These are phyloP conservation scores for Drosophila leonis DNA, from an alignment of 2,888 invertebrate genomes.

Conservation along the genomic window DNA sequence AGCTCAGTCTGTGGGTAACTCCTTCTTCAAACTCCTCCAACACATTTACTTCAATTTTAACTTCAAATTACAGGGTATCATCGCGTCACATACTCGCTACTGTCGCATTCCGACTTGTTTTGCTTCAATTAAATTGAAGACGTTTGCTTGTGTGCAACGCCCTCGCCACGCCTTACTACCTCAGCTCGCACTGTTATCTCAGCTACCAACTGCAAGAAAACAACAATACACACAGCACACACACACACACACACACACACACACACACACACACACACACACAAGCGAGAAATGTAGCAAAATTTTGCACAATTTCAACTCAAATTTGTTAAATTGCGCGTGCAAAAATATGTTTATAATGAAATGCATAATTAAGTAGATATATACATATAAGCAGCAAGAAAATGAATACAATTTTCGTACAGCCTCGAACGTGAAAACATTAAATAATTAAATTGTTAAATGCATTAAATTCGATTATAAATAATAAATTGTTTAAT, in stretches of 20 bases:
- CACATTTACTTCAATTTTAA: not conserved
- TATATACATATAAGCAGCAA: constrained; percentile 7
- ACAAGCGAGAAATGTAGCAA: constrained; percentile 20
- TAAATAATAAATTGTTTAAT: constrained; percentile 45
- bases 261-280: constrained; percentile 1
- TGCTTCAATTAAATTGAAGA: constrained; percentile 45
- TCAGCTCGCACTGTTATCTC: constrained; percentile 25
- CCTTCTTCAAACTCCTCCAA: not conserved
- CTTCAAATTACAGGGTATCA: constrained; percentile 1
- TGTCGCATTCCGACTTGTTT: not conserved
- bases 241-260: not conserved
- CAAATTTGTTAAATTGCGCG: constrained; percentile 59
- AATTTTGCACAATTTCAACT: constrained; percentile 32
- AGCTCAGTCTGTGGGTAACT: no score
- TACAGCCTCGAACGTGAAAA: constrained; percentile 26
- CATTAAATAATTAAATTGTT: constrained; percentile 43
- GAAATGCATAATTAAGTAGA: constrained; percentile 45
- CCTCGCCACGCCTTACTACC: constrained; percentile 22
- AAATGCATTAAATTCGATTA: constrained; percentile 36
- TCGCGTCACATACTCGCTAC: not conserved
- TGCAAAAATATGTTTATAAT: constrained; percentile 46
- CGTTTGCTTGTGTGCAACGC: constrained; percentile 36
- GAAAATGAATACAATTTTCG: constrained; percentile 41
- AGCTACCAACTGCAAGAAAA: constrained; percentile 22
- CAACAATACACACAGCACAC: constrained; percentile 12